These are phyloP conservation scores for Tetranychus cinnabarinus DNA, from an alignment of 1,140 invertebrate genomes.

Conservation along the genomic window DNA sequence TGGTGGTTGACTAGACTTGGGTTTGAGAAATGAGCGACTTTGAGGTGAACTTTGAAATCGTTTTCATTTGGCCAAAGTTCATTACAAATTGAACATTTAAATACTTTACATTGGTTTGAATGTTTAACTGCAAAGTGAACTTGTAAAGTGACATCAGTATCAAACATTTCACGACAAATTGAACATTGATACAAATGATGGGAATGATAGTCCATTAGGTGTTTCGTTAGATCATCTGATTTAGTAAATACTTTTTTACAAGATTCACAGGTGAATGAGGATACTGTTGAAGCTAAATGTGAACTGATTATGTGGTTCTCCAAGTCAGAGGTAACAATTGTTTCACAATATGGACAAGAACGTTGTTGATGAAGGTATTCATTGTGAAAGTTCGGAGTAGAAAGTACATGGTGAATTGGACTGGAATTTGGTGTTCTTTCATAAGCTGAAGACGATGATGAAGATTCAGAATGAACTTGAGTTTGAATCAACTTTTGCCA, in stretches of 20 bases:
- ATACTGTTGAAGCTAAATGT: slow-evolving; percentile 47
- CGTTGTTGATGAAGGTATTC: neutral
- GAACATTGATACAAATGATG: slow-evolving; percentile 63
- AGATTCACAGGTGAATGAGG: slow-evolving; percentile 56
- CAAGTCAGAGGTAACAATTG: slow-evolving; percentile 37
- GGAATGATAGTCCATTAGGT: slow-evolving; percentile 57
- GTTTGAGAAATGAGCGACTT: slow-evolving; percentile 21
- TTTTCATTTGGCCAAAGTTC: slow-evolving; percentile 43
- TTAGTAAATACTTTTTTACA: slow-evolving; percentile 58
- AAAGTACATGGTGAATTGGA: too few relatives aligned
- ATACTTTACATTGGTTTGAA: slow-evolving; percentile 47
- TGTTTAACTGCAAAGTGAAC: slow-evolving; percentile 73
- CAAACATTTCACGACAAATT: slow-evolving; percentile 69
- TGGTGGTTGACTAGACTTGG: neutral
- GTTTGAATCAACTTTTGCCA: slow-evolving; percentile 26
- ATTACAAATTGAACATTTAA: slow-evolving; percentile 50
- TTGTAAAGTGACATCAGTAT: slow-evolving; percentile 47
- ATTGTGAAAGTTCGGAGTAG: too few relatives aligned
- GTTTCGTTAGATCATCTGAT: slow-evolving; percentile 63
- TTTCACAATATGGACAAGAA: slow-evolving; percentile 49
- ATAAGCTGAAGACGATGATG: too few relatives aligned
- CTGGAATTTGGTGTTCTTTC: too few relatives aligned
- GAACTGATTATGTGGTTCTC: slow-evolving; percentile 40
- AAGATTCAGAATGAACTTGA: slow-evolving; percentile 33
- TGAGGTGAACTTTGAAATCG: slow-evolving; percentile 37